Evolutionary conservation across 2,113 vertebrate species (phyloP).

Genomic region (Pelvicachromis taeniatus): DNA sequence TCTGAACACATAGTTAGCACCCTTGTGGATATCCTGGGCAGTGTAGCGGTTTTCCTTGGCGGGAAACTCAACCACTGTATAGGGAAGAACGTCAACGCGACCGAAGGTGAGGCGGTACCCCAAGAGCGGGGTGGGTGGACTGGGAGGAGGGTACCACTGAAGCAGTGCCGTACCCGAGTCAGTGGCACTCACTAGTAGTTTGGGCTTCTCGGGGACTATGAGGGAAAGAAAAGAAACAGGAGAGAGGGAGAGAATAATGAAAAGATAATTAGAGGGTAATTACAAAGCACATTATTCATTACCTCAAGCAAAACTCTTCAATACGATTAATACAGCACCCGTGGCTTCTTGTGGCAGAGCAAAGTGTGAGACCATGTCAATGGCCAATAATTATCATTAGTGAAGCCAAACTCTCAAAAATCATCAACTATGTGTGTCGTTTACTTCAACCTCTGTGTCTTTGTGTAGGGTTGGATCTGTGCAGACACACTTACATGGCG

Average conservation of each 20-base stretch:
- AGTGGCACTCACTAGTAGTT: constrained; percentile 83
- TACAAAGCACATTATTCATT: constrained; percentile 23
- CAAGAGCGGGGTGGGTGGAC: constrained; percentile 84
- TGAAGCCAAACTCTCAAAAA: background rate
- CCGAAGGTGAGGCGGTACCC: constrained; percentile 93
- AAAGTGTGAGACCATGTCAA: constrained; percentile 20
- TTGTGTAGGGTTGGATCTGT: background rate
- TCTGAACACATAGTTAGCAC: constrained; percentile 86
- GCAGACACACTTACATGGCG: constrained; percentile 78
- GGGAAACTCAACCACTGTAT: constrained; percentile 84
- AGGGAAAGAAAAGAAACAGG: constrained; percentile 50
- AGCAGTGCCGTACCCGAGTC: constrained; percentile 84
- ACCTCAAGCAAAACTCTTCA: constrained; percentile 9
- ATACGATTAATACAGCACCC: constrained; percentile 4
- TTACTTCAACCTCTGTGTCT: background rate
- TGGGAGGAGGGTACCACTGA: constrained; percentile 87
- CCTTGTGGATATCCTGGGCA: constrained; percentile 86
- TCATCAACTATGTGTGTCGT: background rate
- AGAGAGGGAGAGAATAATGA: background rate
- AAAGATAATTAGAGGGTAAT: constrained; percentile 31
- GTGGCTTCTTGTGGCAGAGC: background rate
- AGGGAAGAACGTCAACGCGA: constrained; percentile 79
- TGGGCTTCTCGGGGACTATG: constrained; percentile 89
- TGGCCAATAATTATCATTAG: constrained; percentile 33
- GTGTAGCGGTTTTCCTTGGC: constrained; percentile 86